These are phyloP conservation scores for Thalassoma bifasciatum DNA, from an alignment of 2,113 vertebrate species.

Conservation along the genomic window DNA sequence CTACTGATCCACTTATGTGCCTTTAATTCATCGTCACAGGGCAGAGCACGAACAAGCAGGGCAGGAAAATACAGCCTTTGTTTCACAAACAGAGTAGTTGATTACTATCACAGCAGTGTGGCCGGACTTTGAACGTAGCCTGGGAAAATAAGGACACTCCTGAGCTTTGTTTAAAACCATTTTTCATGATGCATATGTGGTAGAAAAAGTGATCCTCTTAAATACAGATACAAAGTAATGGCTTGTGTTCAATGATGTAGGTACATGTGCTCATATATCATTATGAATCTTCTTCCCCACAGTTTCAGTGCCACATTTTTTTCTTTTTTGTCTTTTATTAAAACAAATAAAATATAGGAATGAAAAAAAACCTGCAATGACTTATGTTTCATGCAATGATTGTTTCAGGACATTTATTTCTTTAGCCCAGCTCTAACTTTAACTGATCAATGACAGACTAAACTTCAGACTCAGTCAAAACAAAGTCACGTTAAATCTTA, in stretches of 20 bases:
- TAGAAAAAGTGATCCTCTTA: not conserved
- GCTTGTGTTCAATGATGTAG: too few relatives aligned
- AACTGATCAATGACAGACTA: slow-evolving; percentile 8
- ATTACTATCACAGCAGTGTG: slow-evolving; percentile 60
- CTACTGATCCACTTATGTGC: slow-evolving; percentile 39
- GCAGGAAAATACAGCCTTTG: slow-evolving; percentile 70
- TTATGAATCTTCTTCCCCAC: not conserved
- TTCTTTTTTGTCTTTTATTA: not conserved
- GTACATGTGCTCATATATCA: too few relatives aligned
- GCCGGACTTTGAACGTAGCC: slow-evolving; percentile 65
- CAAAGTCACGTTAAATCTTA: slow-evolving; percentile 45
- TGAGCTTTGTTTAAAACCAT: slow-evolving; percentile 22
- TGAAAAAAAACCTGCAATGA: too few relatives aligned
- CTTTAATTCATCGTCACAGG: slow-evolving; percentile 42
- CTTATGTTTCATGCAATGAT: not conserved
- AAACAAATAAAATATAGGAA: not conserved
- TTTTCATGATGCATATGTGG: not conserved
- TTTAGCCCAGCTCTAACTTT: not conserved
- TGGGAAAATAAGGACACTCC: slow-evolving; percentile 45
- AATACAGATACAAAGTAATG: slow-evolving; percentile 17
- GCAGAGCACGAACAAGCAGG: slow-evolving; percentile 25
- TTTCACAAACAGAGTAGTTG: slow-evolving; percentile 52
- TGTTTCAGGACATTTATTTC: slow-evolving; percentile 4
- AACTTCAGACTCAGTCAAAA: slow-evolving; percentile 36
- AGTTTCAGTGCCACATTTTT: not conserved